Evolutionary conservation across 2,797 vertebrate species (phyloP).

Genomic region (Lepus oiostolus): DNA sequence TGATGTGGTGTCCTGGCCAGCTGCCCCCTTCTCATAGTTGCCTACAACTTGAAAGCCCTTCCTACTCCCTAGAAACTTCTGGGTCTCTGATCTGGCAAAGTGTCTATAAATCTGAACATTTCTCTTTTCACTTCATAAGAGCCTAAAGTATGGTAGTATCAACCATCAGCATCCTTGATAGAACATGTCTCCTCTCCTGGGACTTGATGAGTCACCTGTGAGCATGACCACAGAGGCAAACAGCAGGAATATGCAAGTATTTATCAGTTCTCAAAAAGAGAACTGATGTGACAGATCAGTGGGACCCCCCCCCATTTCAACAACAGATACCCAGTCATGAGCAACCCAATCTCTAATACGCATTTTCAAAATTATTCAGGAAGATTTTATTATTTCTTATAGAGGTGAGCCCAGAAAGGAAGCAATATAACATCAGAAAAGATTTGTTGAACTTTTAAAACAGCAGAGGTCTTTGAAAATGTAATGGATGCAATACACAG

Average conservation of each 20-base stretch:
- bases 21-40: neutral
- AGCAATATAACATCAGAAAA: slow-evolving; percentile 31
- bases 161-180: neutral
- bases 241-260: neutral
- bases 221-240: too few relatives aligned
- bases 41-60: neutral
- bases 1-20: neutral
- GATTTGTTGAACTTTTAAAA: slow-evolving; percentile 41
- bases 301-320: neutral
- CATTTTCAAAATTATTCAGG: neutral
- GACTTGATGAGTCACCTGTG: neutral
- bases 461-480: slow-evolving; percentile 54
- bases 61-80: neutral
- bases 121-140: neutral
- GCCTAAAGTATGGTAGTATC: neutral
- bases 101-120: neutral
- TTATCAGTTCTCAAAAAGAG: neutral
- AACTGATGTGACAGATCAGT: neutral
- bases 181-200: neutral
- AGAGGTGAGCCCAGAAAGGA: slow-evolving; percentile 34
- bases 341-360: neutral
- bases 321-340: neutral
- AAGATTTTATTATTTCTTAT: slow-evolving; percentile 23
- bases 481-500: neutral
- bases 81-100: neutral